Percentiles rank a stretch among this genome's conserved stretches.
Evolutionary conservation across 2,797 vertebrate species (phyloP).

Genomic region (Bucorvus abyssinicus): DNA sequence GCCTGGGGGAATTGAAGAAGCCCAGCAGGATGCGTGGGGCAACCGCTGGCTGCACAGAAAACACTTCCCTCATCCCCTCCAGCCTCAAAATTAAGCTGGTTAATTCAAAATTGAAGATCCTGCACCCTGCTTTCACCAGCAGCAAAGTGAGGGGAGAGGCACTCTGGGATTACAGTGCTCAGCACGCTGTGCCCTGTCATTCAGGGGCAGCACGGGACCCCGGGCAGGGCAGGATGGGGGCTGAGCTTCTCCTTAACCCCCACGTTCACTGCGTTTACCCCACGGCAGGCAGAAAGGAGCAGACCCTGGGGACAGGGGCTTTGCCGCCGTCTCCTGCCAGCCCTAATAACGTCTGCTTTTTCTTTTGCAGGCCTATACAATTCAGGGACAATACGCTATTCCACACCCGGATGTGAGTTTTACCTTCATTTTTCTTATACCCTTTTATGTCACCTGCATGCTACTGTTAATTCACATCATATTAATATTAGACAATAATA

Average conservation of each 20-base stretch:
- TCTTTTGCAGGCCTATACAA: constrained; percentile 92
- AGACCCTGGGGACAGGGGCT: neutral
- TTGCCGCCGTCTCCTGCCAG: rapidly evolving
- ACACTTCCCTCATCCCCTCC: neutral
- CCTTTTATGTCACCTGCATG: constrained; percentile 78
- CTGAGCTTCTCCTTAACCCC: neutral
- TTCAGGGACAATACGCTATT: constrained; percentile 99
- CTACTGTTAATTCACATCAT: constrained; percentile 73
- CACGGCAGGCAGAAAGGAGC: neutral
- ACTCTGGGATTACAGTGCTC: neutral
- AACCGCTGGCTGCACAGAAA: rapidly evolving
- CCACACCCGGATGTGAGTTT: constrained; percentile 99
- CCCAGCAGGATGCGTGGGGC: rapidly evolving
- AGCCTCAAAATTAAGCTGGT: neutral
- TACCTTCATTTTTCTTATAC: constrained; percentile 61
- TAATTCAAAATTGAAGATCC: neutral
- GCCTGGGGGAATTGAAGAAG: neutral
- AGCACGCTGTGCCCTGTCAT: rapidly evolving
- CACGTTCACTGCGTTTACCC: neutral
- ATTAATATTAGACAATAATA: constrained; percentile 93
- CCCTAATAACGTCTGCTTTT: constrained; percentile 27
- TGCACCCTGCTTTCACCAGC: rapidly evolving
- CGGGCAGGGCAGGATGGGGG: neutral
- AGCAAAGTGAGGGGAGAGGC: neutral
- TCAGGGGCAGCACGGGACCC: neutral